A percentile compares a stretch with the other conserved stretches of the same genome.
phyloP scores from a whole-genome alignment of 2,888 invertebrate genomes.

The Timandra comae region DNA sequence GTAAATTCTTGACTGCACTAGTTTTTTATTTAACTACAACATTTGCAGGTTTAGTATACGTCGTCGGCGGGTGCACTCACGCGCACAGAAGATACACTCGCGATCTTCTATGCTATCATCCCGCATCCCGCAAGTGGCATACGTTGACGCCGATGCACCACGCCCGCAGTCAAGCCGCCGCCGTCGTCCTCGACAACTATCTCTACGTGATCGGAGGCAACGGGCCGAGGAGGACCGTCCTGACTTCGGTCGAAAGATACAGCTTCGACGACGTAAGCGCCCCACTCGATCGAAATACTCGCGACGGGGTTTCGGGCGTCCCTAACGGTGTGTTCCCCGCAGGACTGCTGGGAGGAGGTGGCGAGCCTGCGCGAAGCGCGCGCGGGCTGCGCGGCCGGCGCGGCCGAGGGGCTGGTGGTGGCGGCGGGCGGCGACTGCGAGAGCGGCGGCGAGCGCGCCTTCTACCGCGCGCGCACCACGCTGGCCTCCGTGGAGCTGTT shows the following conservation, averaged over 20 bases:
- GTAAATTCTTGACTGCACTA: no score
- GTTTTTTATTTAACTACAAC: constrained; percentile 6
- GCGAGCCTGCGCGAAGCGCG: constrained; percentile 84
- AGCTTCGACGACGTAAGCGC: constrained; percentile 88
- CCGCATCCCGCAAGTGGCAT: constrained; percentile 88
- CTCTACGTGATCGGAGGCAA: constrained; percentile 94
- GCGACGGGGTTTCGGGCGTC: no score
- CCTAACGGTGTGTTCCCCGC: no score
- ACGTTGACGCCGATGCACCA: constrained; percentile 85
- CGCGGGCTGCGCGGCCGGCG: constrained; percentile 90
- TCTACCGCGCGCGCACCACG: constrained; percentile 90
- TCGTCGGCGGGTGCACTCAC: constrained; percentile 93
- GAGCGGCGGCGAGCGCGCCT: constrained; percentile 81
- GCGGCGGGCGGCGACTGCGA: constrained; percentile 92
- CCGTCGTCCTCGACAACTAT: constrained; percentile 88
- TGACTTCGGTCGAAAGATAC: constrained; percentile 89
- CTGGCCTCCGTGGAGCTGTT: constrained; percentile 90
- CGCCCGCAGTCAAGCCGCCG: constrained; percentile 92
- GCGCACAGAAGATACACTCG: constrained; percentile 84
- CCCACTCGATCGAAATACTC: no score
- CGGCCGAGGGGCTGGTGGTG: constrained; percentile 87
- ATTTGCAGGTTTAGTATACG: constrained; percentile 85
- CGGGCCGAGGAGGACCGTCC: constrained; percentile 86
- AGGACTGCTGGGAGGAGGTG: constrained; percentile 87
- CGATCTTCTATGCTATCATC: constrained; percentile 88